phyloP scores from a whole-genome alignment of 2,113 vertebrate genomes.

The Apeltes quadracus region DNA sequence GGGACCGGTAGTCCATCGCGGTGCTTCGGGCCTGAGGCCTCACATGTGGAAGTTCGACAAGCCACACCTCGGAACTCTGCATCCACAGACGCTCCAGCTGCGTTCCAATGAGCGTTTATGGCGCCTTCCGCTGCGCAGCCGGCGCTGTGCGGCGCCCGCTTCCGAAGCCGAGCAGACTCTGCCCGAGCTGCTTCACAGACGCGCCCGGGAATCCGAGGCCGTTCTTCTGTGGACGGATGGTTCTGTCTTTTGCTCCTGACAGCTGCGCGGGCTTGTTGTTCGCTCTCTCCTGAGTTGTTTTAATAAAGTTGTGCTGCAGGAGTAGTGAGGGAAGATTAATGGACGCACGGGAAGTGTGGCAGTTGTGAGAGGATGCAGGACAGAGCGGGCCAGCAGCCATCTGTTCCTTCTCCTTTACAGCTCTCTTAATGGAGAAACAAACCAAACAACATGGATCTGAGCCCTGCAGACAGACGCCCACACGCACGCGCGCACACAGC shows the following conservation, averaged over 20 bases:
- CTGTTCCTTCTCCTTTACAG: conserved; percentile 94
- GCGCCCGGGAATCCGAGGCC: conserved; percentile 85
- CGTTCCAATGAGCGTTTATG: conserved; percentile 81
- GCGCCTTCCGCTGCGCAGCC: conserved; percentile 64
- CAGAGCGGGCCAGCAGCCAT: conserved; percentile 92
- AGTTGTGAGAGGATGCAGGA: conserved; percentile 92
- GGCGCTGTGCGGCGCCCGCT: conserved; percentile 75
- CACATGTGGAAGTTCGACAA: conserved; percentile 79
- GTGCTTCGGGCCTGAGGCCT: conserved; percentile 69
- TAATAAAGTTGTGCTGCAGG: conserved; percentile 96
- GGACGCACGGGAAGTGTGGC: conserved; percentile 92
- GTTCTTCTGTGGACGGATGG: conserved; percentile 83
- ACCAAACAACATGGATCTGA: conserved; percentile 89
- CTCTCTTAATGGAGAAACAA: conserved; percentile 90
- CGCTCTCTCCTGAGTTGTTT: conserved; percentile 83
- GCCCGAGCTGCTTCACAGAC: conserved; percentile 84
- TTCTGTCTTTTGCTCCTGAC: conserved; percentile 90
- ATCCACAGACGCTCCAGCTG: conserved; percentile 67
- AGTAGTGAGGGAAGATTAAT: conserved; percentile 99
- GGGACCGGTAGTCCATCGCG: conserved; percentile 76
- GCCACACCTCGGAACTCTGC: conserved; percentile 65
- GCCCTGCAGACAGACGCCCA: conserved; percentile 81
- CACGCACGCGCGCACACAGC: conserved; percentile 69
- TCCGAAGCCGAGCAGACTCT: conserved; percentile 83
- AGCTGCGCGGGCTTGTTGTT: conserved; percentile 88